Evolutionary conservation across 2,113 vertebrate genomes (phyloP), one percentile per base, ranked within the genome.

Genomic region (Cisticola juncidis): DNA sequence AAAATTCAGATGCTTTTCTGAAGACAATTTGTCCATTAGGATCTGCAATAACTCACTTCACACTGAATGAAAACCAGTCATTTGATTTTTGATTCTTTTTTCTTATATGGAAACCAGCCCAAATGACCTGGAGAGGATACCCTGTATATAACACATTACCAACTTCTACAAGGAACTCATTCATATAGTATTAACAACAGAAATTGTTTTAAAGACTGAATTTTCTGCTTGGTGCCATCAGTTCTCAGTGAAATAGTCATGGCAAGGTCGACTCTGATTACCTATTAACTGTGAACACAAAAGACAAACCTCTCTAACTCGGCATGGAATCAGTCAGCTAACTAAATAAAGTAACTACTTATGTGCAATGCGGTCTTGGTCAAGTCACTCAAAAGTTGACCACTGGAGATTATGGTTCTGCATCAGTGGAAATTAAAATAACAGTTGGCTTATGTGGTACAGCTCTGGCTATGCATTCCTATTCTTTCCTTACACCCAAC

Each of bases 351-450:
- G 72, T 51, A 95, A 92, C 87, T 92, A 47, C 54, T 92, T 82
- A 83, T 20, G 60, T 68, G 60, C 79, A 74, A 26, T 73, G 74
- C 0, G n/a, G 88, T 95, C 90, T 92, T 80, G 68, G 81, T 87
- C 68, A 94, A 77, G 64, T 92, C 68, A 80, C 47, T 83, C 60
- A 66, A 33, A 71, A 83, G n/a, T 14, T 81, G 62, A 78, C 92
- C 80, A 84, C 86, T 88, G 69, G 60, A 90, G 88, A 94, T 93
- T 88, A 95, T 56, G 95, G 80, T 53, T 88, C 82, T 81, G 51
- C 51, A 93, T 68, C 64, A 95, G 92, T 36, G 8, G 20, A 94
- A 96, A 94, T 92, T 83, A 95, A 95, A 94, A 78, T 88, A 83
- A 83, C 71, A 80, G 76, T 62, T 78, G 86, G 58, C 9, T 92